A percentile compares a stretch with the other conserved stretches of the same genome.
Evolutionary conservation across 2,888 invertebrate genomes (phyloP).

Genomic region (Rotaria magnacalcarata): DNA sequence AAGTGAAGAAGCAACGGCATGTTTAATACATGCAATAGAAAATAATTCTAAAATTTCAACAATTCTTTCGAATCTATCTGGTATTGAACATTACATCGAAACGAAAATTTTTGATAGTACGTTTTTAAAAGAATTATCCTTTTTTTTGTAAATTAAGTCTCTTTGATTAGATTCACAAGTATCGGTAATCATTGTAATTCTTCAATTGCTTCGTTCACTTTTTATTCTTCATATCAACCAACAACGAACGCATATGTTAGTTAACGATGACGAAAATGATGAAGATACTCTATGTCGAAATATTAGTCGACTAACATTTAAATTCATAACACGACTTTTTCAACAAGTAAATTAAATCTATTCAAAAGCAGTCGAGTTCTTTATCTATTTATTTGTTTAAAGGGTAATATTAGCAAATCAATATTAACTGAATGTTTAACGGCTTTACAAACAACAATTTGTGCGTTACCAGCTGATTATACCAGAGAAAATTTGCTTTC

Average conservation of each 20-base stretch:
- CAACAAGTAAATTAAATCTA: background rate
- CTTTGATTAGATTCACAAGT: background rate
- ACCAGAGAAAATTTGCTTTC: background rate
- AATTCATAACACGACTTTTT: background rate
- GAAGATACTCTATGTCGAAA: background rate
- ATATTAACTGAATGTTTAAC: constrained; percentile 5
- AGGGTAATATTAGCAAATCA: background rate
- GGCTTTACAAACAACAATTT: constrained; percentile 14
- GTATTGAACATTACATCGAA: constrained; percentile 5
- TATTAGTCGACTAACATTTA: constrained; percentile 8
- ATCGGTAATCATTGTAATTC: background rate
- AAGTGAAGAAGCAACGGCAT: constrained; percentile 7
- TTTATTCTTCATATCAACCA: constrained; percentile 11
- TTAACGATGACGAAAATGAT: background rate
- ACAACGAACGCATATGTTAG: background rate
- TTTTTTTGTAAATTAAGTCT: background rate
- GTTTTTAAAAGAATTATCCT: too few species aligned
- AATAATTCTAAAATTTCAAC: background rate
- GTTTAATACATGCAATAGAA: constrained; percentile 4
- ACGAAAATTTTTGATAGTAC: background rate
- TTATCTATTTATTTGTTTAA: background rate
- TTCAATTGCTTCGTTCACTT: background rate
- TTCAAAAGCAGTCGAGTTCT: background rate
- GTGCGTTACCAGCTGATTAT: background rate
- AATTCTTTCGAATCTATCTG: background rate